Evolutionary conservation across 2,888 invertebrate genomes (phyloP), one percentile per base, ranked within the genome.

Genomic region (Trissonchulus latispiculum): DNA sequence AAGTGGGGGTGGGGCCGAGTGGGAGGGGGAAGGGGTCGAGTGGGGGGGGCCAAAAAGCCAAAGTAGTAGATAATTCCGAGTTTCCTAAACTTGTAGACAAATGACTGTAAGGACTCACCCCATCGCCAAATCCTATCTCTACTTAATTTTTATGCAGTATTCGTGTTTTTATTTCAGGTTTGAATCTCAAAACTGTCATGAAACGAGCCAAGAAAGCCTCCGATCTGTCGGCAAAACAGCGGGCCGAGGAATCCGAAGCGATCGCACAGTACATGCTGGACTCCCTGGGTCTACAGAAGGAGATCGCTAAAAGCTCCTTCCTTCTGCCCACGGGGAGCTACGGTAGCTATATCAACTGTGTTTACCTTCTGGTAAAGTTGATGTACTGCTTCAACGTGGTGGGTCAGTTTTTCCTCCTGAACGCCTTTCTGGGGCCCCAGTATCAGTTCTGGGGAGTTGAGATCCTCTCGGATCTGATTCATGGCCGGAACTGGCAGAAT

Each of bases 361-460:
- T 77, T 3, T 77, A 77, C 62, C 32, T 74, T n/a, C 28, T 78
- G 33, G 61, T 70, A 23, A 78, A 77, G 71, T 18, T 74, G 2
- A 68, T 78, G 1, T 77, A 78, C 75, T 72, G 82, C 23, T 66
- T 74, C 73, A 84, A 83, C 74, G 79, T 82, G 31, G 69, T 81
- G 36, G 74, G 77, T 3, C 83, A 83, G 74, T 80, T 83, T 74
- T 76, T 78, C 72, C 76, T 83, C 37, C 76, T 83, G 74, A 81
- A 83, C 78, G 77, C 72, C 64, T 83, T 82, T 78, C 81, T 83
- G 61, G 81, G 81, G 59, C 77, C 78, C 62, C 78, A 79, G 35
- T 80, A 80, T 75, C 77, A 75, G 71, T 77, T 82, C 74, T 83
- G 82, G 80, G 83, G 83, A 59, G 76, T 80, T 74, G 78, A 81